Percentiles rank a stretch among this genome's conserved stretches.
Conservation (phyloP, 2,888 invertebrate species). For the Sesia apiformis region DNA sequence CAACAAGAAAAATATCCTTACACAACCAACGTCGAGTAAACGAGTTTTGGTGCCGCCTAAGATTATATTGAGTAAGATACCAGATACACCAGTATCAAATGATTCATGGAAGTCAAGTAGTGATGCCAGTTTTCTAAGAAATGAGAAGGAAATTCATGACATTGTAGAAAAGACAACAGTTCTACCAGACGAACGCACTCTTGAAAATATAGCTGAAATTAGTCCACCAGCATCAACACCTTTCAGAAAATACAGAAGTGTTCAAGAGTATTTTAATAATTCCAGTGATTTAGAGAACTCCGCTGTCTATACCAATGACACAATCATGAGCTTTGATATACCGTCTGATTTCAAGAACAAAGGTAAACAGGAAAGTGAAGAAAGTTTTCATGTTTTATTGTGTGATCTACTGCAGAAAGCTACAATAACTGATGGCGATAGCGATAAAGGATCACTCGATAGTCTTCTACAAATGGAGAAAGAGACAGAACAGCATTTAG, state of each 20-base stretch:
- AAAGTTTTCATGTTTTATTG: slow-evolving; percentile 50
- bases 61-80: slow-evolving; percentile 4
- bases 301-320: slow-evolving; percentile 32
- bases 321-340: slow-evolving; percentile 48
- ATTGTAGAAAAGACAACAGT: slow-evolving; percentile 31
- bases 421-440: slow-evolving; percentile 20
- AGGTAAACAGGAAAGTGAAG: slow-evolving; percentile 35
- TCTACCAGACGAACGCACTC: slow-evolving; percentile 21
- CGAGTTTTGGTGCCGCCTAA: slow-evolving; percentile 5
- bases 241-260: slow-evolving; percentile 48
- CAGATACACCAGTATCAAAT: slow-evolving; percentile 43
- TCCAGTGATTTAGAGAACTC: slow-evolving; percentile 38
- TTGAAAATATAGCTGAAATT: slow-evolving; percentile 41
- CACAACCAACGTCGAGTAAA: slow-evolving; percentile 2
- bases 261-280: slow-evolving; percentile 43
- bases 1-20: slow-evolving; percentile 7
- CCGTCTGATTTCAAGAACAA: slow-evolving; percentile 10
- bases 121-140: slow-evolving; percentile 54
- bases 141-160: slow-evolving; percentile 50
- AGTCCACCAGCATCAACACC: slow-evolving; percentile 53
- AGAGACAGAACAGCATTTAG: slow-evolving; percentile 33
- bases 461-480: slow-evolving; percentile 38
- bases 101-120: slow-evolving; percentile 48
- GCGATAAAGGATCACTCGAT: slow-evolving; percentile 21
- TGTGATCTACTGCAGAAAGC: slow-evolving; percentile 53